Conservation (phyloP, 2,113 vertebrate genomes). For the Anguilla rostrata region DNA sequence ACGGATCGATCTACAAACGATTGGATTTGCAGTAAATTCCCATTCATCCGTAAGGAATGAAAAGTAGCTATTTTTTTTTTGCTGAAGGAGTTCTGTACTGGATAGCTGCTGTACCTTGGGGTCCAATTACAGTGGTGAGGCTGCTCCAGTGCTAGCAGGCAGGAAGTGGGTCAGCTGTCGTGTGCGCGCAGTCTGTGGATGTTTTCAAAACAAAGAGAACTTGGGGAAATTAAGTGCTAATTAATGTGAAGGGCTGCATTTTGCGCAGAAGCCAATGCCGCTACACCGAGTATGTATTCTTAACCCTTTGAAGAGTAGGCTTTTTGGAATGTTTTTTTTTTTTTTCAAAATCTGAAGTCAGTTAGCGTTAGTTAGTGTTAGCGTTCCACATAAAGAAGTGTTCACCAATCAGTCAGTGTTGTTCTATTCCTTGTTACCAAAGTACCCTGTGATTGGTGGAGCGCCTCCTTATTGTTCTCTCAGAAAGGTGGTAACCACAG, state of each 20-base stretch:
- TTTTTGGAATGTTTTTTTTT: too few species aligned
- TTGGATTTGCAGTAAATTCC: background rate
- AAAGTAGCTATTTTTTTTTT: background rate
- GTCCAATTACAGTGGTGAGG: background rate
- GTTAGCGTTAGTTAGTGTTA: too few species aligned
- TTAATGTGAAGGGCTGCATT: background rate
- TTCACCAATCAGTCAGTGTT: too few species aligned
- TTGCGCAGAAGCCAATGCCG: background rate
- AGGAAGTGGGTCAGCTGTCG: too few species aligned
- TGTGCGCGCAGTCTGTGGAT: background rate
- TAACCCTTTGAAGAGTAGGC: too few species aligned
- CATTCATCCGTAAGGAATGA: background rate
- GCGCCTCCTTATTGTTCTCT: too few species aligned
- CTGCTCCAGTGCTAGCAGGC: background rate
- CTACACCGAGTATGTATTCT: too few species aligned
- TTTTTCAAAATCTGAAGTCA: too few species aligned
- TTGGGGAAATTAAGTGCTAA: background rate
- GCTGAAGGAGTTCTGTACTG: background rate
- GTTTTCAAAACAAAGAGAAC: background rate
- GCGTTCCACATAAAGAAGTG: too few species aligned
- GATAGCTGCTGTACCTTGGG: background rate
- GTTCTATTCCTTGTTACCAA: too few species aligned
- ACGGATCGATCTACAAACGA: background rate
- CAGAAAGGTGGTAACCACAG: too few species aligned
- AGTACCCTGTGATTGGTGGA: too few species aligned